Conservation (phyloP, 2,797 vertebrate genomes). For the Crossoptilon crossoptilon region DNA sequence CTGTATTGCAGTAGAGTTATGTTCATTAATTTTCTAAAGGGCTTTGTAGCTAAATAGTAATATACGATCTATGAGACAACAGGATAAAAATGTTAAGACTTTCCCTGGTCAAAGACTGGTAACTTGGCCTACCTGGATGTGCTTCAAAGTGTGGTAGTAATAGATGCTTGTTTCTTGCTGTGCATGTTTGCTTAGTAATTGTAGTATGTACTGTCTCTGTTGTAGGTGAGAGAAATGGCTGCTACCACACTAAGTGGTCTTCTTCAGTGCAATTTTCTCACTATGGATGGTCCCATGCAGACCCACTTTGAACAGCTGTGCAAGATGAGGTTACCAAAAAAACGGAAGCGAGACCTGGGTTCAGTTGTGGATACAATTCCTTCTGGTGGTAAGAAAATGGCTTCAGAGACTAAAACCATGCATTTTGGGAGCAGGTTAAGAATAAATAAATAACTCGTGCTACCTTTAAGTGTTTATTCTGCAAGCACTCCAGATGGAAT, state of each 20-base stretch:
- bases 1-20: background rate
- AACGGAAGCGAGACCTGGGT: slow-evolving; percentile 88
- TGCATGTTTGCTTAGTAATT: background rate
- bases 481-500: background rate
- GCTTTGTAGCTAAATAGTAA: background rate
- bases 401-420: background rate
- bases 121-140: background rate
- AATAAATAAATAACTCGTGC: background rate
- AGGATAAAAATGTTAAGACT: background rate
- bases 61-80: background rate
- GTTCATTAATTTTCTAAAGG: background rate
- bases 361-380: slow-evolving; percentile 89
- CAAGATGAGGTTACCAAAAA: slow-evolving; percentile 93
- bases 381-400: slow-evolving; percentile 85
- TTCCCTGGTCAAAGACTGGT: background rate
- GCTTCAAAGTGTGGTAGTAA: background rate
- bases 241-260: slow-evolving; percentile 96
- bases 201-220: background rate
- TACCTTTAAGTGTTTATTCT: background rate
- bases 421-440: background rate
- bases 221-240: slow-evolving; percentile 96
- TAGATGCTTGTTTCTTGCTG: background rate
- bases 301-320: slow-evolving; percentile 94
- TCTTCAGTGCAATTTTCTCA: slow-evolving; percentile 95
- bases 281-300: slow-evolving; percentile 93